These are phyloP conservation scores for Kuschelorhynchus macadamiae DNA, from an alignment of 2,888 invertebrate genomes.

Conservation along the genomic window DNA sequence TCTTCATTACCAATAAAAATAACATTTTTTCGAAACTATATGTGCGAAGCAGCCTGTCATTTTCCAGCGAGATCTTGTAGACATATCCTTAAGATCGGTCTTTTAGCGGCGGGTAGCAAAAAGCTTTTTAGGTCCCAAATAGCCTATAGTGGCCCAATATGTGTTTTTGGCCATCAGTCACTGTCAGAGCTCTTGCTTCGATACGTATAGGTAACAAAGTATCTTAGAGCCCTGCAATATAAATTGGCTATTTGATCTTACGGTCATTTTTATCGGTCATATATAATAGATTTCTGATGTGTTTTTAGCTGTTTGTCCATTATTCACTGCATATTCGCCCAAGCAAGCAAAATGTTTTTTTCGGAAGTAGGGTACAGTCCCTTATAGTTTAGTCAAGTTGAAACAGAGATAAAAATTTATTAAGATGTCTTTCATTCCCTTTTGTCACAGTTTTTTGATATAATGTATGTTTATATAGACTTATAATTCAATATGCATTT, in stretches of 20 bases:
- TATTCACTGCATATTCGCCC: slow-evolving; percentile 57
- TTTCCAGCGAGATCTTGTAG: slow-evolving; percentile 15
- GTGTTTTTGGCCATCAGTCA: slow-evolving; percentile 56
- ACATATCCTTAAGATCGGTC: slow-evolving; percentile 30
- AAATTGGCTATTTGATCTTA: slow-evolving; percentile 63
- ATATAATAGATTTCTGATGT: slow-evolving; percentile 61
- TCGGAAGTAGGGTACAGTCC: slow-evolving; percentile 21
- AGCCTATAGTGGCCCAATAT: slow-evolving; percentile 41
- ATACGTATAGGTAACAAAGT: slow-evolving; percentile 63
- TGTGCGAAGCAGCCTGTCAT: slow-evolving; percentile 19
- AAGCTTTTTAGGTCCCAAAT: slow-evolving; percentile 44
- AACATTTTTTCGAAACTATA: too few relatives aligned
- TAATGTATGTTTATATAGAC: too few relatives aligned
- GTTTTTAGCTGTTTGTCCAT: slow-evolving; percentile 58
- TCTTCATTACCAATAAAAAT: too few relatives aligned
- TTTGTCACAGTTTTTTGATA: too few relatives aligned
- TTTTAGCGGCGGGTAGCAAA: slow-evolving; percentile 35
- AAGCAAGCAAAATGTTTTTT: slow-evolving; percentile 49
- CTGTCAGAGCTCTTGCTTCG: slow-evolving; percentile 58
- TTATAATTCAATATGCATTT: too few relatives aligned
- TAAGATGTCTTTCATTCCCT: not conserved
- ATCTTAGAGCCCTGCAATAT: slow-evolving; percentile 58
- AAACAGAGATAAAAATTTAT: slow-evolving; percentile 17
- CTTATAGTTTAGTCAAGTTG: slow-evolving; percentile 9
- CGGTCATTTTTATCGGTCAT: slow-evolving; percentile 62